These are phyloP conservation scores for Microhierax caerulescens DNA, from an alignment of 2,797 vertebrate species.

Conservation along the genomic window DNA sequence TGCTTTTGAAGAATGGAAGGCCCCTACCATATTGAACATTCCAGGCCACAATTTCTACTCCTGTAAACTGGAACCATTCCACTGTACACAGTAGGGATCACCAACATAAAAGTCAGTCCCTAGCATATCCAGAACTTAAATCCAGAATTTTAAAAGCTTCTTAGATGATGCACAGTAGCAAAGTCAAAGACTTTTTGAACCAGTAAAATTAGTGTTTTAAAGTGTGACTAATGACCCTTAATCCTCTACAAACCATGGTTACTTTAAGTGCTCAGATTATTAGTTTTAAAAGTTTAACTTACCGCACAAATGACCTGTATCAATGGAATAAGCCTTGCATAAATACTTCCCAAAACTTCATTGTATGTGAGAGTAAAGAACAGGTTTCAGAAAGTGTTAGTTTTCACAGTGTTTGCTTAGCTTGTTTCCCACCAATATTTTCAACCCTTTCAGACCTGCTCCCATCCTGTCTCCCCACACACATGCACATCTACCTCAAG, in stretches of 20 bases:
- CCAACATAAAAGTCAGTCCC: not conserved
- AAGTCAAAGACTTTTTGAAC: not conserved
- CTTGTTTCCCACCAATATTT: conserved; percentile 41
- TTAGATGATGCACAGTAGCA: not conserved
- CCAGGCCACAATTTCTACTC: not conserved
- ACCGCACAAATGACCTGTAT: not conserved
- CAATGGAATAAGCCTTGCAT: not conserved
- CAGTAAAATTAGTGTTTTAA: not conserved
- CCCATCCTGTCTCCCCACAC: not conserved
- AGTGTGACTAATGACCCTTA: not conserved
- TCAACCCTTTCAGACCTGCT: not conserved
- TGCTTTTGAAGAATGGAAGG: not conserved
- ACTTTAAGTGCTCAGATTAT: not conserved
- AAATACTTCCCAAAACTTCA: not conserved
- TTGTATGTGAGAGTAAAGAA: not conserved
- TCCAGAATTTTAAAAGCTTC: not conserved
- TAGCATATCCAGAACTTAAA: not conserved
- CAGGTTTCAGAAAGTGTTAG: not conserved
- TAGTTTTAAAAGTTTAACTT: not conserved
- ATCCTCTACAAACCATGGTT: not conserved
- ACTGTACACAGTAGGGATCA: not conserved
- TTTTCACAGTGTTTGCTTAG: not conserved
- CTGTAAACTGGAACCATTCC: not conserved
- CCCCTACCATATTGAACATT: not conserved
- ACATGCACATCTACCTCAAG: not conserved